Evolutionary conservation across 2,113 vertebrate genomes (phyloP).

Genomic region (Chaetodon trifascialis): DNA sequence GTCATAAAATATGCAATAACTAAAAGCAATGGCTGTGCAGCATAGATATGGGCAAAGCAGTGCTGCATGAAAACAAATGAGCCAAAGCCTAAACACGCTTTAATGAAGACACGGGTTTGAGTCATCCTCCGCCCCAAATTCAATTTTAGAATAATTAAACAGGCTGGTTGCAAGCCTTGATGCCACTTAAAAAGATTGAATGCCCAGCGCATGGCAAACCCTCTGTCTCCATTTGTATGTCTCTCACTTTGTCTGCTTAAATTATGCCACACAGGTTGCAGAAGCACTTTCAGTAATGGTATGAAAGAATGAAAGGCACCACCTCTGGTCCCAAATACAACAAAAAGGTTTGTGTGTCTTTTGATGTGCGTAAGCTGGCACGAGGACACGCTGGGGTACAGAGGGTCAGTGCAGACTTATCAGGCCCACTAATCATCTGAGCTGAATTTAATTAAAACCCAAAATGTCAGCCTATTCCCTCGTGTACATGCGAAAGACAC

Average conservation of each 20-base stretch:
- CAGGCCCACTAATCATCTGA: constrained; percentile 65
- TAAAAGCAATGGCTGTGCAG: constrained; percentile 14
- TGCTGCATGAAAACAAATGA: constrained; percentile 62
- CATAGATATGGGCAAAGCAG: constrained; percentile 26
- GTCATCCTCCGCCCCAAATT: constrained; percentile 53
- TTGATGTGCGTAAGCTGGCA: constrained; percentile 38
- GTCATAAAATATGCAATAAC: constrained; percentile 14
- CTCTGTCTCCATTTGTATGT: constrained; percentile 48
- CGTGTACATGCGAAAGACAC: constrained; percentile 37
- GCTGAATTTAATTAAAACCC: constrained; percentile 71
- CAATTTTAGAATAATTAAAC: constrained; percentile 76
- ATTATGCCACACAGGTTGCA: constrained; percentile 29
- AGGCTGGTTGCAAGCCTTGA: constrained; percentile 39
- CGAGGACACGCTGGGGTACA: constrained; percentile 5
- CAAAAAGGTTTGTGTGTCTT: constrained; percentile 25
- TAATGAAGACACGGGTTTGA: constrained; percentile 72
- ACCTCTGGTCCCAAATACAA: constrained; percentile 25
- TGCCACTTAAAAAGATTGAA: constrained; percentile 63
- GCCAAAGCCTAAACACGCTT: constrained; percentile 31
- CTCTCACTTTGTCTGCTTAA: constrained; percentile 48
- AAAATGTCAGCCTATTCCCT: constrained; percentile 65
- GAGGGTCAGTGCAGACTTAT: constrained; percentile 50
- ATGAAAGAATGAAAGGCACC: constrained; percentile 49
- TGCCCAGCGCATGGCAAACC: constrained; percentile 34
- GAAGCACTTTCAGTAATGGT: constrained; percentile 50